These are phyloP conservation scores for Enteromius trimaculatus DNA, from an alignment of 2,797 vertebrate species.

Conservation along the genomic window DNA sequence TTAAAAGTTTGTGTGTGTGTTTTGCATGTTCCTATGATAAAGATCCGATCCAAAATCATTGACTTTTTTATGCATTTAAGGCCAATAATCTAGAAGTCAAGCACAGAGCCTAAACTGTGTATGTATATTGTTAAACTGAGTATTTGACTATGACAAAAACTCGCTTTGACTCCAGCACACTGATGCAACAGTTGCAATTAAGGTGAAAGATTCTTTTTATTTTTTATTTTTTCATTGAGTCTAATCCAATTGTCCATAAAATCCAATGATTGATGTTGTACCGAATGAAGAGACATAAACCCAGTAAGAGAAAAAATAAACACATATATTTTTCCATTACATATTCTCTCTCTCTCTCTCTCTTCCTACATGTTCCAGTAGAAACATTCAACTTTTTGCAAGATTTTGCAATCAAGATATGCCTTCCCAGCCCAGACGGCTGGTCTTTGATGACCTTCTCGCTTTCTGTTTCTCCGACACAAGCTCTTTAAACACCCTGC, in stretches of 20 bases:
- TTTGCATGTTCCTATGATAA: neutral
- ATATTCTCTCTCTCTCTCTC: neutral
- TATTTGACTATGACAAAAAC: neutral
- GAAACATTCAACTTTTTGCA: constrained; percentile 14
- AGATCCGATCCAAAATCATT: neutral
- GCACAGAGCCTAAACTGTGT: neutral
- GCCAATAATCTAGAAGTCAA: neutral
- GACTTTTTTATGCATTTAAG: neutral
- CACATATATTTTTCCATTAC: constrained; percentile 1
- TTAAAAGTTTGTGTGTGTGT: neutral
- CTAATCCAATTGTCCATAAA: neutral
- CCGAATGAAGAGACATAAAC: constrained; percentile 15
- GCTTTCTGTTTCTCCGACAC: constrained; percentile 56
- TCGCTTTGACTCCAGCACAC: constrained; percentile 5
- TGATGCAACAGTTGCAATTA: constrained; percentile 43
- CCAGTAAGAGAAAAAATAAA: neutral
- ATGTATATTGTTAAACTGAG: neutral
- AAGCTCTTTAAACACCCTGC: constrained; percentile 67
- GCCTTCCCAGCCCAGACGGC: constrained; percentile 49
- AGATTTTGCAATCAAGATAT: constrained; percentile 46
- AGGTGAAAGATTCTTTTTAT: neutral
- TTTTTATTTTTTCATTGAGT: neutral
- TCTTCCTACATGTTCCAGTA: neutral
- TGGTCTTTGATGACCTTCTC: constrained; percentile 67
- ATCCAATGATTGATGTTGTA: neutral